Base-by-base conservation (phyloP, 2,797 vertebrate genomes). In the Rhinoraja longicauda region DNA sequence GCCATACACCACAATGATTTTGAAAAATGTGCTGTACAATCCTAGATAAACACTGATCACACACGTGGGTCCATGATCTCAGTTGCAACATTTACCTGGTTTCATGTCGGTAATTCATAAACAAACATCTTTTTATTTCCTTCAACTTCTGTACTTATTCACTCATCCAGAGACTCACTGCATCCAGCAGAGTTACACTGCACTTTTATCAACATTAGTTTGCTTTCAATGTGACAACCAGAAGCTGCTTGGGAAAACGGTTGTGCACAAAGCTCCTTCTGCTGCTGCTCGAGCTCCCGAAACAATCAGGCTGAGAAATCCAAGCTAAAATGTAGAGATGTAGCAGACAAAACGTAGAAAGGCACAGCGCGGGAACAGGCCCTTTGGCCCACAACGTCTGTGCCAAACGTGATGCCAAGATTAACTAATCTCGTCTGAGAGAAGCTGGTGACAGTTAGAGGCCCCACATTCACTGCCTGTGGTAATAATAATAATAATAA, bases 181-280 rank as follows among this genome's bases (percentile, higher is more conserved):
- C n/a, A n/a, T n/a, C n/a, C n/a, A n/a, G n/a, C n/a, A n/a, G 2
- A 36, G 64, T 88, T 32, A 36, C 84, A 3, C n/a, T 88, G n/a
- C 6, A 64, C 6, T 62, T 88, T 67, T 67, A 88, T 88, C 84
- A 88, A 88, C n/a, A 88, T 36, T 32, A 64, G 17, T 86, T 86
- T 36, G 59, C 62, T 39, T 32, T 62, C 57, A n/a, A 86, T n/a
- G 26, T 19, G 62, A 88, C 84, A 64, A 62, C 29, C 32, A 19
- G 29, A 8, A 64, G 29, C 84, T 88, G n/a, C 59, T 29, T 32
- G 29, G 64, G 84, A 88, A 88, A 7, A 36, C 29, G 21, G 76
- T 12, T 32, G 5, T 19, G 13, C 12, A 67, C 84, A 67, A 7
- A 2, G 53, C 13, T 21, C 29, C 82, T 86, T 17, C n/a, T 62